Conservation (phyloP, 2,797 vertebrate species). For the Leptatherina wallacei region DNA sequence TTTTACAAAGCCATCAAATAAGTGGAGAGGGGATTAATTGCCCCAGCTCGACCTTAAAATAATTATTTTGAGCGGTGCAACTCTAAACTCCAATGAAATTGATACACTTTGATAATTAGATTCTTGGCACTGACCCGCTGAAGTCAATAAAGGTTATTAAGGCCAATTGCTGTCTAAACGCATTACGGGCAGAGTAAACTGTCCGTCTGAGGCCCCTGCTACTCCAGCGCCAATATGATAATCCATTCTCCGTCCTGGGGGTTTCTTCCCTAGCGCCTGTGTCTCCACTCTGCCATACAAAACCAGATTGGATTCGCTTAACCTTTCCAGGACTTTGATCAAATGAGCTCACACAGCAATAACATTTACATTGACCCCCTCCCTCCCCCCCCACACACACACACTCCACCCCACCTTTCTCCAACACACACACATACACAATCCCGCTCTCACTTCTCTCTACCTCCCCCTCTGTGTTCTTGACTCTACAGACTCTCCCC, state of each 20-base stretch:
- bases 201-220: slow-evolving; percentile 86
- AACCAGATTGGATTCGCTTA: slow-evolving; percentile 91
- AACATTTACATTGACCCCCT: slow-evolving; percentile 89
- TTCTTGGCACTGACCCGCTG: slow-evolving; percentile 89
- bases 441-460: slow-evolving; percentile 27
- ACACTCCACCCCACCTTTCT: slow-evolving; percentile 20
- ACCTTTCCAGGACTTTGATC: slow-evolving; percentile 90
- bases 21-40: slow-evolving; percentile 90
- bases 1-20: slow-evolving; percentile 90
- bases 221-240: slow-evolving; percentile 88
- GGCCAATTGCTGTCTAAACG: slow-evolving; percentile 91
- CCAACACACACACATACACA: slow-evolving; percentile 46
- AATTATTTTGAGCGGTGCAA: slow-evolving; percentile 89
- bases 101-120: slow-evolving; percentile 96
- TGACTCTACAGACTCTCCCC: slow-evolving; percentile 52
- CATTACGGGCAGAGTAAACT: slow-evolving; percentile 85
- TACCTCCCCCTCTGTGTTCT: slow-evolving; percentile 40
- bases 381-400: slow-evolving; percentile 11
- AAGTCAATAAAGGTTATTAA: slow-evolving; percentile 95
- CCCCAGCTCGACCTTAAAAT: slow-evolving; percentile 87
- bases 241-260: slow-evolving; percentile 86
- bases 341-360: slow-evolving; percentile 90
- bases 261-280: slow-evolving; percentile 80
- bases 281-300: slow-evolving; percentile 88
- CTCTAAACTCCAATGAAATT: slow-evolving; percentile 90